Conservation (phyloP, 2,888 invertebrate species). For the Poecilobothrus nobilitatus region DNA sequence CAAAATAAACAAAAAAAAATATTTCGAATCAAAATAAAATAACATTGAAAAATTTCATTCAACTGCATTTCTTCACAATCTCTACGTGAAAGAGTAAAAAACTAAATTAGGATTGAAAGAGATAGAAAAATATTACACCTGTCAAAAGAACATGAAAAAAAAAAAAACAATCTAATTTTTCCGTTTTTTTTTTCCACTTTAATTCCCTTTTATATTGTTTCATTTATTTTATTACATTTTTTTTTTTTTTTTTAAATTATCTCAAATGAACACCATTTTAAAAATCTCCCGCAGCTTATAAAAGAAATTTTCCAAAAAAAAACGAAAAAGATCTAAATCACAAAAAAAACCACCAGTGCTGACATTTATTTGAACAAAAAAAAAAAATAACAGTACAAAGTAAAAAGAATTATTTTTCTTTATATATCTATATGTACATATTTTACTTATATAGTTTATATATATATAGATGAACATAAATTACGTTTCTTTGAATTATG, state of each 20-base stretch:
- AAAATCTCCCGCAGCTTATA: not conserved
- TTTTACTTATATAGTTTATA: no score
- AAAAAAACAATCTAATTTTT: not conserved
- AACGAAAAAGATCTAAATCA: not conserved
- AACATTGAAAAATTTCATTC: no score
- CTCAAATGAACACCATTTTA: constrained; percentile 1
- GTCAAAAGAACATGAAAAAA: no score
- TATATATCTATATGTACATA: no score
- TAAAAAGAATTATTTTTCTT: not conserved
- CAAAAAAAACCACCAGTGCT: not conserved
- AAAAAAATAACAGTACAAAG: not conserved
- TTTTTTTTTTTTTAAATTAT: not conserved
- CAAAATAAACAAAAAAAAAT: no score
- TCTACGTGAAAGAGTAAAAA: no score
- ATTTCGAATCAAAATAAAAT: no score
- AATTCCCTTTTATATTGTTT: not conserved
- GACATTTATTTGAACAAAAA: not conserved
- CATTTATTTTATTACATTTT: not conserved
- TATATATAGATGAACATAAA: no score
- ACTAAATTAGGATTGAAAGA: no score
- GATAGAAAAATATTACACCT: no score
- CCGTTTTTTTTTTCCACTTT: not conserved
- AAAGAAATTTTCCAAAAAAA: not conserved
- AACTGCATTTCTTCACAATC: no score
- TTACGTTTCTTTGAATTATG: no score